A percentile compares a stretch with the other conserved stretches of the same genome.
Evolutionary conservation across 2,888 invertebrate genomes (phyloP).

Genomic region (Pyrochroa serraticornis): DNA sequence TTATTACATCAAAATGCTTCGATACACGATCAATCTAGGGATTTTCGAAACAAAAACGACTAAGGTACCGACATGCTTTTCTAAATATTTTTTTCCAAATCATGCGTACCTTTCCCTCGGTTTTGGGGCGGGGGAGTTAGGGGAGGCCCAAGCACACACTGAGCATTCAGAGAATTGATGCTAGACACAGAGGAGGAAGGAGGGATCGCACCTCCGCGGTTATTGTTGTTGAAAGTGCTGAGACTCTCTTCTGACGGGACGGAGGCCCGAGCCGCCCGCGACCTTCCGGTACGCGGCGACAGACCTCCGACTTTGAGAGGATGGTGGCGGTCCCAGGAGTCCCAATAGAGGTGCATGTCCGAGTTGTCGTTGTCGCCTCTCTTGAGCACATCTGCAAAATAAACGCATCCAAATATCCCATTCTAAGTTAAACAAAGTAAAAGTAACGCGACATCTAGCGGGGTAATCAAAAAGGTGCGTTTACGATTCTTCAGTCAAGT

Average conservation of each 20-base stretch:
- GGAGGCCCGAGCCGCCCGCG: slow-evolving; percentile 62
- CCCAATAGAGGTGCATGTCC: slow-evolving; percentile 85
- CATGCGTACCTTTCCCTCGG: slow-evolving; percentile 56
- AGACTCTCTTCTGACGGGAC: slow-evolving; percentile 67
- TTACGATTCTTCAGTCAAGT: too few species aligned
- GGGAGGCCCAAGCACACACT: slow-evolving; percentile 50
- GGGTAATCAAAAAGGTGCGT: slow-evolving; percentile 1
- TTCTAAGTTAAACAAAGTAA: too few species aligned
- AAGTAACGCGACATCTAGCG: background rate
- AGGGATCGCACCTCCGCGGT: slow-evolving; percentile 52
- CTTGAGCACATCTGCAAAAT: slow-evolving; percentile 64
- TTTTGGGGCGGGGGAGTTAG: slow-evolving; percentile 53
- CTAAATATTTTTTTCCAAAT: background rate
- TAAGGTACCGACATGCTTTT: slow-evolving; percentile 8
- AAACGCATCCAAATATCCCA: too few species aligned
- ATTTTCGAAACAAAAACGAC: background rate
- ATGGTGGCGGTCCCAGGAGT: slow-evolving; percentile 86
- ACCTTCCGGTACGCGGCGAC: slow-evolving; percentile 60
- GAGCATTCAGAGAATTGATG: slow-evolving; percentile 59
- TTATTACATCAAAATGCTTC: background rate
- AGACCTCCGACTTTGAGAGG: slow-evolving; percentile 56
- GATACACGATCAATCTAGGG: background rate
- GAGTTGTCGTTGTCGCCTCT: slow-evolving; percentile 62
- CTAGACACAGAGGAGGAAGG: slow-evolving; percentile 62
- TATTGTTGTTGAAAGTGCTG: slow-evolving; percentile 57